Base-by-base conservation (phyloP, 2,797 vertebrate genomes). In the Sebastiscus albofasciatus region DNA sequence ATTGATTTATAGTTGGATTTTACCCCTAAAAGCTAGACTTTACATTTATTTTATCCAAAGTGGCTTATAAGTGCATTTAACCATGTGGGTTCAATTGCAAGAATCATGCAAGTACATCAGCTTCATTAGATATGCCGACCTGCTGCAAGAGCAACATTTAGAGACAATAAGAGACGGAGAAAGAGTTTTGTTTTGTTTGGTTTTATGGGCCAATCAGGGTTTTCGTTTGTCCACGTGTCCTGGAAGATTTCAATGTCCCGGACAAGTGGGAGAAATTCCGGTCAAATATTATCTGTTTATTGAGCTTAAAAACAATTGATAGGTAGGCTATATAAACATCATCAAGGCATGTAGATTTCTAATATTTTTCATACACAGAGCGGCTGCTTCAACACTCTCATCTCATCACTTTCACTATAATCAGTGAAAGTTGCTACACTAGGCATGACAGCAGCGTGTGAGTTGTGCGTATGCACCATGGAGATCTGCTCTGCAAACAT, bases 241-340 rank as follows among this genome's bases (percentile, higher is more conserved):
- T 8, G 16, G 42, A 49, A 49, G 42, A 49, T 34, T 34, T 34
- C 10, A 34, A 34, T 34, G 10, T 34, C 2, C 10, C 10, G 33
- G 33, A 34, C 33, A 34, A 16, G 42, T 49, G 36, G 0, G 13
- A 39, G 36, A 39, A 39, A 39, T 39, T 46, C 0, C 39, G 0
- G 39, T 42, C 14, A 18, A 46, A 46, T 52, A 52, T 52, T 6
- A 42, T n/a, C 14, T 52, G 46, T 52, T 52, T n/a, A 52, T 20
- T 49, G 18, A 20, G 46, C 0, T 49, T 49, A 49, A 49, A 49
- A 49, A 52, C 20, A 52, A 52, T n/a, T 8, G 0, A n/a, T 52
- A 52, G 20, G 20, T 20, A 52, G 49, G 20, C 20, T 52, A 10
- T 52, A 52, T 52, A 52, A 52, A 52, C 49, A 20, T n/a, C 49